Evolutionary conservation across 2,113 vertebrate genomes (phyloP), one percentile per base, ranked within the genome.

Genomic region (Calcarius ornatus): DNA sequence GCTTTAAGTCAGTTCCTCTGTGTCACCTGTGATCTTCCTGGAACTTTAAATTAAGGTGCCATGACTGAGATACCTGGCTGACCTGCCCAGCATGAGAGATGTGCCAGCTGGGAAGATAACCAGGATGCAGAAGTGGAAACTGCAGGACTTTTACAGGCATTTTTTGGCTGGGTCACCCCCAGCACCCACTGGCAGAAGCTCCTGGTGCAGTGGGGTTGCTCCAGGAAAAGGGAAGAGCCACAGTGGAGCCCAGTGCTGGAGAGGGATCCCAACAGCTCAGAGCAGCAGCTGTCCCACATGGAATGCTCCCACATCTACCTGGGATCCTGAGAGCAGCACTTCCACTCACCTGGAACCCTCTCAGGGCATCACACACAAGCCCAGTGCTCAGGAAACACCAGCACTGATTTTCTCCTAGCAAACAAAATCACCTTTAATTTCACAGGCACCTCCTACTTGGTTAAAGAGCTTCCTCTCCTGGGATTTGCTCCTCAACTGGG

Each of bases 361-460:
- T 73, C 50, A 19, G 6, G 45, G 35, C 43, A 77, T 12, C 37
- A 15, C 59, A 76, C 11, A 31, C 22, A 40, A 69, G 24, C 40
- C 80, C 57, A 53, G 2, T 6, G 37, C 27, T 61, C 69, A 63
- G 59, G 20, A 51, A 76, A 72, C 57, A 19, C 31, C 50, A 69
- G 30, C 84, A 23, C 24, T 3, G 2, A 31, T 66, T 66, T 83
- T 27, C 76, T 63, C 28, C 79, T 22, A 24, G 59, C 24, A 92
- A 82, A 92, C 66, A 93, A 19, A 38, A 87, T 56, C 81, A 68
- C 56, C 65, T 94, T 48, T 81, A 68, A 94, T 68, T 94, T 78
- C 15, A 3, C 69, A 91, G 81, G 53, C 28, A 64, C 65, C 92
- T 91, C 92, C 93, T 48, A 56, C 78, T 81, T 60, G 7, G 11